Evolutionary conservation across 2,888 invertebrate species (phyloP), one percentile per base, ranked within the genome.

Genomic region (Cosmia pyralina): DNA sequence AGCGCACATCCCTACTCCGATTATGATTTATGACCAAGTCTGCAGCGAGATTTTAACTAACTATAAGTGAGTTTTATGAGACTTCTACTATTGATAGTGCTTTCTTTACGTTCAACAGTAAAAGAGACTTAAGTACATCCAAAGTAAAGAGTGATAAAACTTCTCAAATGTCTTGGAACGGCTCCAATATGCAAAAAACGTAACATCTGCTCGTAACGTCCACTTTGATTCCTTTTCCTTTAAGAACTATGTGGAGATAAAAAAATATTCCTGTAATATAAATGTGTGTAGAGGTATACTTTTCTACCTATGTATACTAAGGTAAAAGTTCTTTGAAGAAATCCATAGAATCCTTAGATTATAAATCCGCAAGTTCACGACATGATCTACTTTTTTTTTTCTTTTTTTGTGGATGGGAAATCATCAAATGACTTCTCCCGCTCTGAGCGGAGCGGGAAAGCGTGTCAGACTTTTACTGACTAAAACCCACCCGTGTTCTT

Each of bases 131-230:
- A 28, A 82, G 57, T n/a, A 69, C 80, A 74, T 62, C 60, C 41
- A 53, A 71, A 57, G 64, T 71, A 73, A 79, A 74, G 74, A 85
- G 85, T 85, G 83, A 83, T 86, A 83, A 85, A 86, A 78, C 76
- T 82, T 70, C 62, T 67, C 62, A 59, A 84, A 79, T 77, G 78
- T 75, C 63, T 85, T 85, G 87, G 87, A 77, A 52, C 59, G 53
- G 67, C 77, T 83, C 85, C 87, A 85, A 85, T 76, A 86, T 85
- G 83, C 62, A 86, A 86, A 81, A 81, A 86, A 75, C 66, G 83
- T 79, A 82, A 85, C 83, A 85, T 87, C 85, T 86, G 85, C 57
- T 52, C 59, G 81, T 75, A 84, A 81, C 76, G 65, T 81, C 62
- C 71, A 63, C 65, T 83, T 84, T 65, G 53, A 81, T 69, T 81